phyloP scores from a whole-genome alignment of 2,888 invertebrate genomes.

The Malachius bipustulatus region DNA sequence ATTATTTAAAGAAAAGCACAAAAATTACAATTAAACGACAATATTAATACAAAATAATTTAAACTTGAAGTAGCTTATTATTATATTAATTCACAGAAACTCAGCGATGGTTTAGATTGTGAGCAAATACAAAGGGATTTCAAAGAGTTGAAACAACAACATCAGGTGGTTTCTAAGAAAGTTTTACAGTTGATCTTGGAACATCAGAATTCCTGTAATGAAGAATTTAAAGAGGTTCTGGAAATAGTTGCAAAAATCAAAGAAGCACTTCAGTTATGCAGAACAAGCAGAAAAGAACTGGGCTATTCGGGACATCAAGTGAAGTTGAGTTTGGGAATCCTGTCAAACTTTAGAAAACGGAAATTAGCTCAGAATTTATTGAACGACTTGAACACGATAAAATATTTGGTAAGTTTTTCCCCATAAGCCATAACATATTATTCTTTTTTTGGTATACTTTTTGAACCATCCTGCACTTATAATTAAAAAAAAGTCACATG shows the following conservation, averaged over 20 bases:
- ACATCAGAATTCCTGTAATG: slow-evolving; percentile 76
- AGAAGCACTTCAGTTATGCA: slow-evolving; percentile 58
- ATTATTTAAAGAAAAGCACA: no score
- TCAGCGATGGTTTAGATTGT: slow-evolving; percentile 51
- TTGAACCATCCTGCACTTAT: background rate
- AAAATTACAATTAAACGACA: no score
- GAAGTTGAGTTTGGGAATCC: slow-evolving; percentile 74
- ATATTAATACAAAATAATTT: no score
- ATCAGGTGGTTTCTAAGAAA: slow-evolving; percentile 85
- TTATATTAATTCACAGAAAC: slow-evolving; percentile 46
- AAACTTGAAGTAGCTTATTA: no score
- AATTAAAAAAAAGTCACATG: background rate
- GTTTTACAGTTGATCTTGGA: slow-evolving; percentile 86
- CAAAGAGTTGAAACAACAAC: slow-evolving; percentile 62
- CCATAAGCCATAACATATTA: background rate
- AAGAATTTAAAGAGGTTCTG: slow-evolving; percentile 69
- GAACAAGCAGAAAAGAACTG: slow-evolving; percentile 58
- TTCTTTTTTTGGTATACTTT: background rate
- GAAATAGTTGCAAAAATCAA: slow-evolving; percentile 58
- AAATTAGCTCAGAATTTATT: slow-evolving; percentile 72
- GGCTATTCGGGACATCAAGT: slow-evolving; percentile 68
- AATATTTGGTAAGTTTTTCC: slow-evolving; percentile 51
- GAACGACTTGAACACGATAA: slow-evolving; percentile 66
- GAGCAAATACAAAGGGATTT: slow-evolving; percentile 64
- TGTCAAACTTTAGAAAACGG: slow-evolving; percentile 83